Evolutionary conservation across 1,140 invertebrate genomes (phyloP).

Genomic region (Thaumetopoea pityocampa): DNA sequence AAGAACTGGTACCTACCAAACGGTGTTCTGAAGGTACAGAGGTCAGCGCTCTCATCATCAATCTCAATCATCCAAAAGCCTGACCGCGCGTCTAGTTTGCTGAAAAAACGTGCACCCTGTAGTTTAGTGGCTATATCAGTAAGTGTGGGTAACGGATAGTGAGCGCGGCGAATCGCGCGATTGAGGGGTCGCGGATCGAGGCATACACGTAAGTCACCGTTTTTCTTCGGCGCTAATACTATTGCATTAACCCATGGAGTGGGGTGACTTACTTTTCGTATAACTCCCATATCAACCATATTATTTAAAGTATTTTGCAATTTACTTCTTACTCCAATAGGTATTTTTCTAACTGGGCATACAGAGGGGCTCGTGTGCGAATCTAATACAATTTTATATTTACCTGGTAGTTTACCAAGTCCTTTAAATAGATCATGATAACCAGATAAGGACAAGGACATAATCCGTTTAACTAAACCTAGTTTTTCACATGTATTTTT

Average conservation of each 20-base stretch:
- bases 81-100: conserved; percentile 16
- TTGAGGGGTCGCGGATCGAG: conserved; percentile 24
- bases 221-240: conserved; percentile 19
- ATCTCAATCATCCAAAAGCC: conserved; percentile 22
- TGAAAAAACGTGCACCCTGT: conserved; percentile 17
- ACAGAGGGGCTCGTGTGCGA: conserved; percentile 3
- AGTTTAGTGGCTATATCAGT: conserved; percentile 19
- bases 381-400: conserved; percentile 18
- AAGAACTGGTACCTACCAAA: conserved; percentile 14
- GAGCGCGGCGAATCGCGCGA: conserved; percentile 16
- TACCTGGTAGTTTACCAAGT: conserved; percentile 12
- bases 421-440: conserved; percentile 16
- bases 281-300: conserved; percentile 12
- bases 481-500: conserved; percentile 2
- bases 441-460: no score
- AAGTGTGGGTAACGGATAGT: conserved; percentile 24
- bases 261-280: conserved; percentile 16
- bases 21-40: conserved; percentile 7
- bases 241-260: conserved; percentile 16
- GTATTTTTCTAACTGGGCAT: conserved; percentile 15
- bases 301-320: conserved; percentile 8
- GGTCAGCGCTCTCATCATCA: conserved; percentile 6
- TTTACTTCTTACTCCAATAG: conserved; percentile 15
- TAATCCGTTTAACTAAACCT: conserved; percentile 5
- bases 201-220: conserved; percentile 21